phyloP scores from a whole-genome alignment of 2,113 vertebrate genomes.

The Mus pahari region DNA sequence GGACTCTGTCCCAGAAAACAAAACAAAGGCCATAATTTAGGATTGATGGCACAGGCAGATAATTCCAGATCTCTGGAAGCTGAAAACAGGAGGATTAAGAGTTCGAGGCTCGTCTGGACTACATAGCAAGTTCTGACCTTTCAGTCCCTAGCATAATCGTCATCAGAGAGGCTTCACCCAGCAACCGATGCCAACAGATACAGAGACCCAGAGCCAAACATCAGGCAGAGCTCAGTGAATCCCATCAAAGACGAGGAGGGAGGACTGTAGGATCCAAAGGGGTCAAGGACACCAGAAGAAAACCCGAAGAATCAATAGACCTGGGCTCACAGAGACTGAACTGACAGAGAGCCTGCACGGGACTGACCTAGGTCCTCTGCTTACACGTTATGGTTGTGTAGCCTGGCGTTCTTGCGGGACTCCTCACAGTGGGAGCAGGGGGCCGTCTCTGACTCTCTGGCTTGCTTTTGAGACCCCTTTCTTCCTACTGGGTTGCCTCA shows the following conservation, averaged over 20 bases:
- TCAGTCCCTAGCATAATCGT: not conserved
- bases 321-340: not conserved
- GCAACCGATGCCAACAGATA: not conserved
- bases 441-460: not conserved
- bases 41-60: not conserved
- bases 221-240: not conserved
- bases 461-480: not conserved
- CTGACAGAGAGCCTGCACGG: not conserved
- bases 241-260: not conserved
- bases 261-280: not conserved
- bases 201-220: not conserved
- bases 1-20: not conserved
- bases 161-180: too few relatives aligned
- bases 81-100: not conserved
- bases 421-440: not conserved
- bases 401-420: not conserved
- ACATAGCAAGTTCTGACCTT: not conserved
- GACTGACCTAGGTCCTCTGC: not conserved
- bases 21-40: not conserved
- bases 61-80: not conserved
- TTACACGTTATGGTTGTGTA: not conserved
- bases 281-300: not conserved
- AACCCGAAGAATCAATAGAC: not conserved
- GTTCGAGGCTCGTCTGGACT: too few relatives aligned
- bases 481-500: not conserved